Evolutionary conservation across 2,888 invertebrate species (phyloP).

Genomic region (Lithophane leautieri): DNA sequence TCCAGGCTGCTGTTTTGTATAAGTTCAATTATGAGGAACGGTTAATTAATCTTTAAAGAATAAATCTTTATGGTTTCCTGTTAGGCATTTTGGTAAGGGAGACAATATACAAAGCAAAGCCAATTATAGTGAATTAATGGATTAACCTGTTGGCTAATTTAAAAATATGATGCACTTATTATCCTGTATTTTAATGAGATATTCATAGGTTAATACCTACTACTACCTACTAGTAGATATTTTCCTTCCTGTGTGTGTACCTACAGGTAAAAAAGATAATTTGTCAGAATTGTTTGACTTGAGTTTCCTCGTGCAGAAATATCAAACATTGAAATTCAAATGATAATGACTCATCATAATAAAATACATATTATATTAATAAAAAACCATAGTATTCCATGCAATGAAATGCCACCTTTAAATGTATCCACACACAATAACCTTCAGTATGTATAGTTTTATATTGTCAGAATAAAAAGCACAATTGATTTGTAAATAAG

Average conservation of each 20-base stretch:
- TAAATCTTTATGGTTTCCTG: not conserved
- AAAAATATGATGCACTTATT: constrained; percentile 1
- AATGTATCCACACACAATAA: not conserved
- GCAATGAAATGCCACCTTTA: not conserved
- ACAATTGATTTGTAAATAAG: constrained; percentile 34
- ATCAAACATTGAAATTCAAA: constrained; percentile 11
- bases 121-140: not conserved
- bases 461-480: not conserved
- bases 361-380: not conserved
- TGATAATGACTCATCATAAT: not conserved
- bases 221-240: constrained; percentile 11
- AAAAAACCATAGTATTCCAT: not conserved
- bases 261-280: constrained; percentile 23
- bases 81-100: not conserved
- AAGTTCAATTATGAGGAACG: not conserved
- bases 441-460: not conserved
- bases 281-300: constrained; percentile 4
- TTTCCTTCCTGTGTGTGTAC: constrained; percentile 21
- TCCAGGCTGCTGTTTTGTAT: not conserved
- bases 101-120: not conserved
- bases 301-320: constrained; percentile 20
- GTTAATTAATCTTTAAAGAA: not conserved
- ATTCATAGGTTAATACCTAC: not conserved
- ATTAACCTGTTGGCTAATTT: not conserved
- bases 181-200: constrained; percentile 20